These are phyloP conservation scores for Drosophila sucinea DNA, from an alignment of 1,140 invertebrate genomes.

Conservation along the genomic window DNA sequence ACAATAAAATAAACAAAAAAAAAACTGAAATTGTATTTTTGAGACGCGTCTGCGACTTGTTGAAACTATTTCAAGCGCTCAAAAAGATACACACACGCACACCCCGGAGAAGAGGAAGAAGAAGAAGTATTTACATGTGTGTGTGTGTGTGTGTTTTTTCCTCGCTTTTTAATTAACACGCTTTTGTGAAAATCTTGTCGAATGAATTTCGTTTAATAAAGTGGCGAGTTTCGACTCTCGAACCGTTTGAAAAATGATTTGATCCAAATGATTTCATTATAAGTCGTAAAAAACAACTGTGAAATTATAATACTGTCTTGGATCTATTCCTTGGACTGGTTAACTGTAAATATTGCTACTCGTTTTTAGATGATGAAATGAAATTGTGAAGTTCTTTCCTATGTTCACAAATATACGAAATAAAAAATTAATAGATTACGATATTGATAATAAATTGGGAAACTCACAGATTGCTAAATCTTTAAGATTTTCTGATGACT, in stretches of 20 bases:
- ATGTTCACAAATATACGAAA: too few relatives aligned
- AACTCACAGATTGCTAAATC: too few relatives aligned
- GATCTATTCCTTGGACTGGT: too few relatives aligned
- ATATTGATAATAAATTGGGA: too few relatives aligned
- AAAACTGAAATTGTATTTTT: conserved; percentile 48
- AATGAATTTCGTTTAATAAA: conserved; percentile 48
- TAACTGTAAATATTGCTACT: too few relatives aligned
- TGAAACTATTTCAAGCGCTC: conserved; percentile 58
- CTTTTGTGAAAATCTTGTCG: conserved; percentile 49
- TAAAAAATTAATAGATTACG: too few relatives aligned
- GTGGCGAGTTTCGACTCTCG: conserved; percentile 10
- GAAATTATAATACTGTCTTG: too few relatives aligned
- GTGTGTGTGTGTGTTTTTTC: conserved; percentile 5
- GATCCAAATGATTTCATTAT: neutral
- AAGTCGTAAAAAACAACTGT: neutral
- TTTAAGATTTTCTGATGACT: too few relatives aligned
- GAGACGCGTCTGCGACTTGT: conserved; percentile 43
- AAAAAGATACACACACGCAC: conserved; percentile 32
- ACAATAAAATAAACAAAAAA: conserved; percentile 52
- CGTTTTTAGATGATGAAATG: too few relatives aligned
- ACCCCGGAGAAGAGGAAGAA: neutral
- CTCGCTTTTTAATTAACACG: conserved; percentile 47
- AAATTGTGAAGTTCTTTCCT: too few relatives aligned
- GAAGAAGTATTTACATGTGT: neutral
- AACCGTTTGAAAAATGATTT: neutral